Percentiles rank a stretch among this genome's conserved stretches.
Evolutionary conservation across 2,113 vertebrate genomes (phyloP).

Genomic region (Lycaon pictus): DNA sequence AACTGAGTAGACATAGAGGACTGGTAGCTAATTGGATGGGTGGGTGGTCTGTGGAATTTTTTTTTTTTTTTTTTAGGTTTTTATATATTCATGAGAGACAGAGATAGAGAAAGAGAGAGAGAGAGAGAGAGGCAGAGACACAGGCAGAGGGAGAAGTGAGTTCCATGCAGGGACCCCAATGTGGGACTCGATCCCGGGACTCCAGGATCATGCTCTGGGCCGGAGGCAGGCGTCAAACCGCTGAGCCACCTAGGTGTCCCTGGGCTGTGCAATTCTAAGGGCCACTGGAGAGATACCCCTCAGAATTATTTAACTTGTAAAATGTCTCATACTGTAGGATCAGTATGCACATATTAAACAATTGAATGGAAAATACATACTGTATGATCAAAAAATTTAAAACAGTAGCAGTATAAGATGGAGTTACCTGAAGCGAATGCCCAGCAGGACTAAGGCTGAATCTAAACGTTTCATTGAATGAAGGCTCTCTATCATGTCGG

Average conservation of each 20-base stretch:
- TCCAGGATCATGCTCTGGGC: too few species aligned
- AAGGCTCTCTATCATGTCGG: slow-evolving; percentile 97
- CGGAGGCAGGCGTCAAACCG: too few species aligned
- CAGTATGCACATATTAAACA: background rate
- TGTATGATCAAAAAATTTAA: background rate
- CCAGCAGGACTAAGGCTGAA: slow-evolving; percentile 97
- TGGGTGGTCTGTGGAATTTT: background rate
- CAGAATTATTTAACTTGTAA: background rate
- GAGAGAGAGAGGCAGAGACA: too few species aligned
- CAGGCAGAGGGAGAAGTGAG: too few species aligned
- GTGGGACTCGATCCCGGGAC: too few species aligned
- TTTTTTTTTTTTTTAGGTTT: too few species aligned
- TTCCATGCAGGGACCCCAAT: too few species aligned
- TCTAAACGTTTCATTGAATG: slow-evolving; percentile 99
- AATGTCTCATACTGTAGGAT: background rate
- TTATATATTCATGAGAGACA: too few species aligned
- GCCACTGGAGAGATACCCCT: background rate
- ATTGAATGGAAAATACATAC: background rate
- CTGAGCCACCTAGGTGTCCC: too few species aligned
- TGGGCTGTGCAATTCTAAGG: background rate
- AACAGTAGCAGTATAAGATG: background rate
- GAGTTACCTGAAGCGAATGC: slow-evolving; percentile 97
- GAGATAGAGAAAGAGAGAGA: too few species aligned
- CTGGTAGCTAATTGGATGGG: background rate
- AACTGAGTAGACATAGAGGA: background rate